Evolutionary conservation across 1,140 invertebrate genomes (phyloP), one percentile per base, ranked within the genome.

Genomic region (Leptopilina boulardi): DNA sequence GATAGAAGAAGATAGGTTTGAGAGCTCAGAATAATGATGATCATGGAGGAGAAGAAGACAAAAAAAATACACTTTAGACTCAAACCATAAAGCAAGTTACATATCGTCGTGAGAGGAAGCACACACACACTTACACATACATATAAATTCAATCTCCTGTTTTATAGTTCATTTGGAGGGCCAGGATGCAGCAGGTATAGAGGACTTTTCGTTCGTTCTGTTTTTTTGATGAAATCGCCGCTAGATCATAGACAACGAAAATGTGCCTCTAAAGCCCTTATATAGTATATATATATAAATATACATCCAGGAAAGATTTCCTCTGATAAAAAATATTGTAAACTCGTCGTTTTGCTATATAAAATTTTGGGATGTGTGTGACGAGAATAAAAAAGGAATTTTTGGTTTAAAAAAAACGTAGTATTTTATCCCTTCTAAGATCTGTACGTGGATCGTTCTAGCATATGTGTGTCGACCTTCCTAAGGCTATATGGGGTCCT

Each of bases 371-470:
- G n/a, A 66, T 23, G 23, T 23, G 59, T 66, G 59, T 66, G 59
- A 66, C 59, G 59, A 66, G 59, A 66, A 66, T 66, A 66, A 66
- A 66, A 66, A 30, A 30, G 59, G 26, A 34, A 30, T 66, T 66
- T 66, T 66, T 3, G 59, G 59, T 26, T n/a, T n/a, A n/a, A 19
- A 66, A 66, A 66, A 66, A 26, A 23, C 26, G 59, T 34, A 23
- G 21, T 13, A 30, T 30, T 34, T 38, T 66, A 66, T 66, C 59
- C 59, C 23, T 66, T 26, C 26, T 30, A 15, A 66, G 59, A 66
- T 66, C 59, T 66, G 26, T n/a, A 30, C 59, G 59, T 26, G 59
- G 11, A 30, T 11, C 59, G n/a, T n/a, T 56, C 54, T 23, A 19
- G 54, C n/a, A n/a, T n/a, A n/a, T n/a, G n/a, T 56, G 19, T 23